Evolutionary conservation across 1,140 invertebrate species (phyloP), one percentile per base, ranked within the genome.

Genomic region (Brachionus calyciflorus): DNA sequence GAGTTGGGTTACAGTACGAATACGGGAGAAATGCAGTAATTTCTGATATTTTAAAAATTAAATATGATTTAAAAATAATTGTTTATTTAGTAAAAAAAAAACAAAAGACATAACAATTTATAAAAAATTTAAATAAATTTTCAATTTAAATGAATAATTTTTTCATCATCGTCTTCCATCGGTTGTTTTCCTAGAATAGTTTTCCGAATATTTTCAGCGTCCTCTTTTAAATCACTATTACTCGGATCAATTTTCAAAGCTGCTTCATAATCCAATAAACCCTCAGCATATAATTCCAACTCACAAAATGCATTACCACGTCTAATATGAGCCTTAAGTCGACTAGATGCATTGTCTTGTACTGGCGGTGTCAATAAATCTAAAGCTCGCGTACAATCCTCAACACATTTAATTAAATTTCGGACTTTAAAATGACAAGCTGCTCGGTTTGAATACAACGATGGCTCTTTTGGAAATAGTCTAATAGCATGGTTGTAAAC

Each of bases 401-500:
- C 87, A 24, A 88, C 82, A 55, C 89, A 89, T 87, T 89, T 91
- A 77, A 88, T 87, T n/a, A n/a, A n/a, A n/a, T n/a, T n/a, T n/a
- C n/a, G n/a, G n/a, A n/a, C n/a, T n/a, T n/a, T n/a, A n/a, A n/a
- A n/a, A n/a, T n/a, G n/a, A n/a, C n/a, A n/a, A n/a, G n/a, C n/a
- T n/a, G n/a, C n/a, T n/a, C n/a, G n/a, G n/a, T n/a, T n/a, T n/a
- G n/a, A n/a, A n/a, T n/a, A n/a, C n/a, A 84, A 84, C 81, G 81
- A 79, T 53, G 89, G 88, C 81, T 92, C 87, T 80, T 91, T 90
- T 33, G 89, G 87, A 68, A 89, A 90, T 1, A 92, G 83, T 79
- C 89, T 89, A 28, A 93, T 90, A 1, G 90, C 92, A 81, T 91
- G 90, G 24, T 88, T 88, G 80, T 91, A 93, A 14, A 91, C 92